These are phyloP conservation scores for Eupeodes corollae DNA, from an alignment of 1,140 invertebrate species.

Conservation along the genomic window DNA sequence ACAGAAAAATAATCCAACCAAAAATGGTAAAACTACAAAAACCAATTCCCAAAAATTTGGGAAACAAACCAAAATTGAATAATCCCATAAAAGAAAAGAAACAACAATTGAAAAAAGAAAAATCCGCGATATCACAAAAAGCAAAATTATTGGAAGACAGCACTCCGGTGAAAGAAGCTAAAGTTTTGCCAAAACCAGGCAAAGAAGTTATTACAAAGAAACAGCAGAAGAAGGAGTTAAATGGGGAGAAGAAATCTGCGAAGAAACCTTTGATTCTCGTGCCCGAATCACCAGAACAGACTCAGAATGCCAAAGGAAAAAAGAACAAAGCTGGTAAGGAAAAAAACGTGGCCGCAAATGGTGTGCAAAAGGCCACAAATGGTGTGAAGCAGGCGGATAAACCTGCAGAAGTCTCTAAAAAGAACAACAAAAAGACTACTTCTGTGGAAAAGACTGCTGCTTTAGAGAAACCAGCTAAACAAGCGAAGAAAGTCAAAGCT, in stretches of 20 bases:
- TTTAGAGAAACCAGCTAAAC: too few relatives aligned
- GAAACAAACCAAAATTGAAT: not conserved
- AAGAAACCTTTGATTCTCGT: too few relatives aligned
- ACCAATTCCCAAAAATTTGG: conserved; percentile 4
- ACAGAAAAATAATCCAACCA: too few relatives aligned
- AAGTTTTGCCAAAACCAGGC: not conserved
- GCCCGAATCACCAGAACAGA: too few relatives aligned
- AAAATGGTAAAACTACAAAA: conserved; percentile 12
- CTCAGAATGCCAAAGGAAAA: not conserved
- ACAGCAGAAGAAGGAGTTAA: not conserved
- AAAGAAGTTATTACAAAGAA: not conserved
- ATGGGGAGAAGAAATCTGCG: too few relatives aligned
- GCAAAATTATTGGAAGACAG: not conserved
- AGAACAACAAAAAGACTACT: too few relatives aligned
- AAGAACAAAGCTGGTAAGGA: not conserved
- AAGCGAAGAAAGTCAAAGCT: too few relatives aligned
- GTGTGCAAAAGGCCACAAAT: not conserved
- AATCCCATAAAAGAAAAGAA: conserved; percentile 1
- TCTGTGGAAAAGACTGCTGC: too few relatives aligned
- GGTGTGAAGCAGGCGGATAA: too few relatives aligned
- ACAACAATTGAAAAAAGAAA: not conserved
- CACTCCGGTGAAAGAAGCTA: not conserved
- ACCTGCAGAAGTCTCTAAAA: too few relatives aligned
- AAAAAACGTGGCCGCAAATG: not conserved
- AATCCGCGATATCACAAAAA: not conserved